phyloP scores from a whole-genome alignment of 2,113 vertebrate genomes.

The Larimichthys crocea region DNA sequence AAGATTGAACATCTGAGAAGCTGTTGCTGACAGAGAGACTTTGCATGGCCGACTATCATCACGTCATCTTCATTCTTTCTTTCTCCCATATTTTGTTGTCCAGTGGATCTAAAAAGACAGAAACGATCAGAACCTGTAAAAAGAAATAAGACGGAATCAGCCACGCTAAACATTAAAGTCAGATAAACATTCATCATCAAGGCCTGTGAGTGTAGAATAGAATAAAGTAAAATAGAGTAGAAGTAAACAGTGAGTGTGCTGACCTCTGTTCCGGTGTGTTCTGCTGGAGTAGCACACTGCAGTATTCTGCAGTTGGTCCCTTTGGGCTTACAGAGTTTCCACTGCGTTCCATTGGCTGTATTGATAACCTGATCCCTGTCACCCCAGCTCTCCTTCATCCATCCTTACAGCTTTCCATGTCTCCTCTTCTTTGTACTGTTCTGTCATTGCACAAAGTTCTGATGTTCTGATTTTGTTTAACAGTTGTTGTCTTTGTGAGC shows the following conservation, averaged over 20 bases:
- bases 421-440: conserved; percentile 8
- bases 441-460: conserved; percentile 7
- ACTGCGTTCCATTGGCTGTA: conserved; percentile 62
- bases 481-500: background rate
- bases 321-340: conserved; percentile 79
- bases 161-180: background rate
- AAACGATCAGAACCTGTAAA: conserved; percentile 6
- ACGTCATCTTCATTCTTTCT: background rate
- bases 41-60: conserved; percentile 12
- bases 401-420: conserved; percentile 43
- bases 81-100: background rate
- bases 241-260: conserved; percentile 42
- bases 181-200: background rate
- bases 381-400: conserved; percentile 53
- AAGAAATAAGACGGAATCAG: background rate
- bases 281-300: conserved; percentile 66
- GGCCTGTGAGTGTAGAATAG: background rate
- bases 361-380: conserved; percentile 71
- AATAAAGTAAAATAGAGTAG: conserved; percentile 9
- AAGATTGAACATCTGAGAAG: background rate
- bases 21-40: background rate
- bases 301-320: conserved; percentile 69
- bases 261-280: conserved; percentile 62
- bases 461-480: background rate
- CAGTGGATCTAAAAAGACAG: background rate